Evolutionary conservation across 1,140 invertebrate species (phyloP), one percentile per base, ranked within the genome.

Genomic region (Galendromus occidentalis): DNA sequence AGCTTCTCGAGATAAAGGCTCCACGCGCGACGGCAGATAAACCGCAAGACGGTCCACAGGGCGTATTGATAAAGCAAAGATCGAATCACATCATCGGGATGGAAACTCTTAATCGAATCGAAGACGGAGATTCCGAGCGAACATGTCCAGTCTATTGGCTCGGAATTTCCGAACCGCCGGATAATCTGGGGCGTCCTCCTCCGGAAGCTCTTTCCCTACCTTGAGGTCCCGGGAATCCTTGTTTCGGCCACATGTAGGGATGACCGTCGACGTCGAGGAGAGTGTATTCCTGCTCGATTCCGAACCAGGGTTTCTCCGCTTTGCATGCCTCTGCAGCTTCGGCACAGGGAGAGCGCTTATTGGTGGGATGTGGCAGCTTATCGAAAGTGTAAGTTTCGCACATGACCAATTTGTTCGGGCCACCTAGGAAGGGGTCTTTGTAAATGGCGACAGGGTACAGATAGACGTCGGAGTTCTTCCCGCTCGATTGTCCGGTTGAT

Each of bases 171-270:
- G n/a, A n/a, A n/a, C n/a, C n/a, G n/a, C n/a, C n/a, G n/a, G n/a
- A n/a, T n/a, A n/a, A n/a, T n/a, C n/a, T n/a, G n/a, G n/a, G n/a
- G n/a, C n/a, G n/a, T n/a, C n/a, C n/a, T n/a, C n/a, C n/a, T n/a
- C 33, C 33, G 33, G 9, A 39, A 39, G 4, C 33, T 4, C 4
- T 39, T 39, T 39, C 33, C 9, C 33, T 70, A 75, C 80, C 78
- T 73, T 84, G 82, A n/a, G 90, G 89, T 64, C 86, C 87, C 0
- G 91, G 91, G 75, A 86, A 95, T 39, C 91, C 91, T 72, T 88
- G 86, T 70, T 88, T 90, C 0, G 91, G 91, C 92, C 92, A 97
- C 7, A 91, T 91, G 72, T 92, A 86, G 2, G 92, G 92, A 73
- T 91, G 84, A 28, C 84, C 80, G 73, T 95, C 90, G 66, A 85